These are phyloP conservation scores for Manacus vitellinus DNA, from an alignment of 2,113 vertebrate genomes.

Conservation along the genomic window DNA sequence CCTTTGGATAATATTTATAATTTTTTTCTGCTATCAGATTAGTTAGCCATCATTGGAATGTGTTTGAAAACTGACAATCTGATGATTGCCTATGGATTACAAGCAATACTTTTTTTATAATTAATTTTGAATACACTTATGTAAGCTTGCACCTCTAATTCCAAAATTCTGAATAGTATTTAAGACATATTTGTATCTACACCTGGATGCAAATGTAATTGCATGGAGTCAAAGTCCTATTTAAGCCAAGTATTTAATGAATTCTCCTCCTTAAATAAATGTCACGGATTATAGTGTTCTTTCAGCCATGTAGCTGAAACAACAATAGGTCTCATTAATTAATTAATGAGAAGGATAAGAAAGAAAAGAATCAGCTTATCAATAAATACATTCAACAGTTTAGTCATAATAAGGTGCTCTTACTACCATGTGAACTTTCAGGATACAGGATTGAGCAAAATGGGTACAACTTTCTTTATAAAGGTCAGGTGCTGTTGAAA, in stretches of 20 bases:
- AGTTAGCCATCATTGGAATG: not conserved
- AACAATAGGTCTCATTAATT: not conserved
- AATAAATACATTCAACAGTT: not conserved
- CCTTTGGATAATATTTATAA: not conserved
- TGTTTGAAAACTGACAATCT: not conserved
- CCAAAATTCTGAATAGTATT: not conserved
- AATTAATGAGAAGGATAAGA: not conserved
- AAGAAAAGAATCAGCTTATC: not conserved
- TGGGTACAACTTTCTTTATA: not conserved
- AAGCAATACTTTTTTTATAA: not conserved
- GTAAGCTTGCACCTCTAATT: not conserved
- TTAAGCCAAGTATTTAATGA: not conserved
- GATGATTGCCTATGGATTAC: not conserved
- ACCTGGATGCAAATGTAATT: rapidly evolving
- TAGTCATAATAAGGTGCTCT: not conserved
- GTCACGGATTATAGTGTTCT: not conserved
- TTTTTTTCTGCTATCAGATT: not conserved
- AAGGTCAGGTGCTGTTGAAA: not conserved
- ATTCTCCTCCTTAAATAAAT: not conserved
- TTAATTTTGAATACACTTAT: not conserved
- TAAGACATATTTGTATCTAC: not conserved
- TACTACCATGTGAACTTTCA: not conserved
- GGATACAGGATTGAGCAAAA: not conserved
- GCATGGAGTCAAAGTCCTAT: not conserved
- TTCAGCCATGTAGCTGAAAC: not conserved